Conservation (phyloP, 2,888 invertebrate species). For the Apoda limacodes region DNA sequence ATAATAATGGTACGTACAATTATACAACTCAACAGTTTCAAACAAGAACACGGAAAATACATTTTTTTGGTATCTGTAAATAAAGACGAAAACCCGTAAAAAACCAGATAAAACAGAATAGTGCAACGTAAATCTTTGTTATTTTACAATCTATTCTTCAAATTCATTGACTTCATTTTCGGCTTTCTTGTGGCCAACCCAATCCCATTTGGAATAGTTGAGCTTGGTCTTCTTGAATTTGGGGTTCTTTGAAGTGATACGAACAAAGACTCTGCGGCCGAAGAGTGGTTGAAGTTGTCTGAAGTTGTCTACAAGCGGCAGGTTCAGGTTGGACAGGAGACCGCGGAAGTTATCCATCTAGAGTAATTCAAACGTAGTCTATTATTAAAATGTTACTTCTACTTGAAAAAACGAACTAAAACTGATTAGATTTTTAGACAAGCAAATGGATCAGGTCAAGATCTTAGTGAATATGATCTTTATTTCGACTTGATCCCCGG, state of each 20-base stretch:
- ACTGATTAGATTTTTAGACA: too few relatives aligned
- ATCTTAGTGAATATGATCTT: too few relatives aligned
- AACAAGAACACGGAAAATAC: too few relatives aligned
- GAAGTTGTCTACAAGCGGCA: constrained; percentile 77
- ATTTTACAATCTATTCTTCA: constrained; percentile 49
- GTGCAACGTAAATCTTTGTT: too few relatives aligned
- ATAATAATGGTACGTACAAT: too few relatives aligned
- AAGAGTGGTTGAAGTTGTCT: constrained; percentile 76
- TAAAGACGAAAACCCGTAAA: constrained; percentile 12
- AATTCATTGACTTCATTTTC: constrained; percentile 59
- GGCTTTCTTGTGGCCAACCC: constrained; percentile 67
- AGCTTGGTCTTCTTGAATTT: constrained; percentile 69
- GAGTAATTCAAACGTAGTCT: too few relatives aligned
- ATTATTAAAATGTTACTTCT: too few relatives aligned
- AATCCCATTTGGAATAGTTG: constrained; percentile 74
- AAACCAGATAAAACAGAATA: constrained; percentile 14
- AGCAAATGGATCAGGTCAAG: too few relatives aligned
- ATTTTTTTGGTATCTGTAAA: too few relatives aligned
- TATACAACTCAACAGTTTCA: too few relatives aligned
- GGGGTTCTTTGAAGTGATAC: constrained; percentile 68
- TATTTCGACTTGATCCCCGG: too few relatives aligned
- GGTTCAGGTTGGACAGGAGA: constrained; percentile 72
- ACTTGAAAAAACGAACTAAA: too few relatives aligned
- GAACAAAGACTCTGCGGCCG: constrained; percentile 74
- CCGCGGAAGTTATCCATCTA: constrained; percentile 75